These are phyloP conservation scores for Globodera ellingtonae DNA, from an alignment of 1,140 invertebrate species.

Conservation along the genomic window DNA sequence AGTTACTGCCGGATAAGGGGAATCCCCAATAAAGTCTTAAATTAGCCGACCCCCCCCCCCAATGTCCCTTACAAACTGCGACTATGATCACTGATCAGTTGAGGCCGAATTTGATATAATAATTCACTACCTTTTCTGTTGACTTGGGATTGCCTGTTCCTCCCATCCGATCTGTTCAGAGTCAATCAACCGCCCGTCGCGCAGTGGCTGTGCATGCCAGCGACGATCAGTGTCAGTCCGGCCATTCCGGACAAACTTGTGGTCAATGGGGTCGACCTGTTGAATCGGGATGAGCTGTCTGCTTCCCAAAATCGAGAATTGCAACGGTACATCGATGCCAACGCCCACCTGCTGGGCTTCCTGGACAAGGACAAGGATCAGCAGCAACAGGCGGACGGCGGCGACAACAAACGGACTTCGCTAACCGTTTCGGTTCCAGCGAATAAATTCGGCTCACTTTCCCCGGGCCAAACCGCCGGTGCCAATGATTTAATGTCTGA, in stretches of 20 bases:
- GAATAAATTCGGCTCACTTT: neutral
- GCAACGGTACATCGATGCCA: conserved; percentile 42
- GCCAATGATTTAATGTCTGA: neutral
- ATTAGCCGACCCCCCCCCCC: too few relatives aligned
- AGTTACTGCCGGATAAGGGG: too few relatives aligned
- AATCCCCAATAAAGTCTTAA: too few relatives aligned
- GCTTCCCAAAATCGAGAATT: conserved; percentile 47
- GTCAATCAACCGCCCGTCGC: neutral
- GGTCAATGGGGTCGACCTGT: conserved; percentile 49
- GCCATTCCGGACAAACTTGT: conserved; percentile 55
- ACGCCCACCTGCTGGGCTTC: conserved; percentile 50
- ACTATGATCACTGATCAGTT: too few relatives aligned
- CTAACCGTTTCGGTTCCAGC: neutral
- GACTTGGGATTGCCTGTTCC: neutral
- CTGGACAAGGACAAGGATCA: conserved; percentile 41
- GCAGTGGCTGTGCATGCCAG: conserved; percentile 32
- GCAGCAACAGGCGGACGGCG: conserved; percentile 1
- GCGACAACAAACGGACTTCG: neutral
- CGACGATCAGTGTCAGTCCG: conserved; percentile 44
- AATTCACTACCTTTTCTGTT: too few relatives aligned
- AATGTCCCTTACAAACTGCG: too few relatives aligned
- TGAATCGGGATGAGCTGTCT: conserved; percentile 47
- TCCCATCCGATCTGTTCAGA: neutral
- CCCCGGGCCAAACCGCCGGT: neutral
- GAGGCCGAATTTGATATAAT: too few relatives aligned